Percentiles rank a stretch among this genome's conserved stretches.
Conservation (phyloP, 2,797 vertebrate species). For the Sphaeramia orbicularis region DNA sequence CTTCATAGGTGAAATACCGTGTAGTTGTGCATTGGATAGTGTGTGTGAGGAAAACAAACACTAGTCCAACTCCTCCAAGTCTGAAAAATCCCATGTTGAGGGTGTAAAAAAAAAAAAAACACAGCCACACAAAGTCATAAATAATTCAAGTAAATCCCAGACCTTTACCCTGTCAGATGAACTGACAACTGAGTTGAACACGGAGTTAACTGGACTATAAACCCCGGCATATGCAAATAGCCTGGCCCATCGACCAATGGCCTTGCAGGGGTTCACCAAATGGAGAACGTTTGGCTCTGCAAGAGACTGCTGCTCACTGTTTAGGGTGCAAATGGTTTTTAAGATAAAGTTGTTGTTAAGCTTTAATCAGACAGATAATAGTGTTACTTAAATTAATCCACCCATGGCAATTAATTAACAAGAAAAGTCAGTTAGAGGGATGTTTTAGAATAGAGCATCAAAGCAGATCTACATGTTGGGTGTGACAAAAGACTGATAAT, state of each 20-base stretch:
- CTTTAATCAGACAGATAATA: slow-evolving; percentile 50
- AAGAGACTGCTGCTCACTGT: slow-evolving; percentile 53
- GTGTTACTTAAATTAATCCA: slow-evolving; percentile 52
- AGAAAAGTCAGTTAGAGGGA: slow-evolving; percentile 28
- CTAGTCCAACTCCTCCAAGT: slow-evolving; percentile 17
- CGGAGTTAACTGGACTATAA: slow-evolving; percentile 67
- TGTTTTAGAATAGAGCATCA: slow-evolving; percentile 26
- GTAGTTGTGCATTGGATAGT: slow-evolving; percentile 68
- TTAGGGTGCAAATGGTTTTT: slow-evolving; percentile 70
- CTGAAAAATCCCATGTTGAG: slow-evolving; percentile 63
- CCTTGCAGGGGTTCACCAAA: slow-evolving; percentile 68
- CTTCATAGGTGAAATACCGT: slow-evolving; percentile 81
- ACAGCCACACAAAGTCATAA: slow-evolving; percentile 40
- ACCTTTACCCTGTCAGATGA: slow-evolving; percentile 27
- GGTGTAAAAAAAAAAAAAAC: slow-evolving; percentile 13
- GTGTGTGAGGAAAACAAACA: slow-evolving; percentile 62
- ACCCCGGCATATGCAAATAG: slow-evolving; percentile 81
- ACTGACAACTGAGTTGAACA: slow-evolving; percentile 41
- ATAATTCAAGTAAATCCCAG: slow-evolving; percentile 22
- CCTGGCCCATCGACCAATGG: slow-evolving; percentile 79
- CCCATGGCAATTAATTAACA: slow-evolving; percentile 57
- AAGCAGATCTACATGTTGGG: slow-evolving; percentile 29
- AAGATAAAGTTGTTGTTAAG: slow-evolving; percentile 55
- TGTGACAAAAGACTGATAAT: slow-evolving; percentile 17
- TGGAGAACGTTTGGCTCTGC: slow-evolving; percentile 63